phyloP scores from a whole-genome alignment of 2,888 invertebrate genomes.

The Drosophila algonquin region DNA sequence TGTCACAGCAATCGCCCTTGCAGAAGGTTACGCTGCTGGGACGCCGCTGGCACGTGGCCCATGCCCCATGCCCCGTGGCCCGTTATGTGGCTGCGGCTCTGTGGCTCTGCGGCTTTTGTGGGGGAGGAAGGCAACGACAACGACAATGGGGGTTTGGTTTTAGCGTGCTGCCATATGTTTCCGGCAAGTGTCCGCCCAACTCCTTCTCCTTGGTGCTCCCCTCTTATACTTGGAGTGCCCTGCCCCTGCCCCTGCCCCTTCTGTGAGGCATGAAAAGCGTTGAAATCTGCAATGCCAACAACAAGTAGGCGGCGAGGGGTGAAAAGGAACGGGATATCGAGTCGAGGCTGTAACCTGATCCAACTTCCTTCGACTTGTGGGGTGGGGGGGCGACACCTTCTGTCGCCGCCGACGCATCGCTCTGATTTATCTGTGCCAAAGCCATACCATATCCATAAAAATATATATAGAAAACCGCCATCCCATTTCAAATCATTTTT shows the following conservation, averaged over 20 bases:
- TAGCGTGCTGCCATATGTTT: constrained; percentile 76
- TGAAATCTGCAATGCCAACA: constrained; percentile 71
- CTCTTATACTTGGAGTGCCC: background rate
- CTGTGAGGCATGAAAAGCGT: constrained; percentile 60
- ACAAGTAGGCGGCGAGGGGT: constrained; percentile 42
- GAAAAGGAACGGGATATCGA: constrained; percentile 18
- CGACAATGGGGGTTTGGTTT: constrained; percentile 68
- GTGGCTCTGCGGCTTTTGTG: constrained; percentile 35
- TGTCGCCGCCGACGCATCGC: constrained; percentile 47
- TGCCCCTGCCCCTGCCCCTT: background rate
- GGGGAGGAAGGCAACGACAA: constrained; percentile 20
- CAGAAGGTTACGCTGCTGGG: constrained; percentile 68
- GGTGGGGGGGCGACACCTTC: constrained; percentile 49
- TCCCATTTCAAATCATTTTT: constrained; percentile 9
- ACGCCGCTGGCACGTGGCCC: constrained; percentile 55
- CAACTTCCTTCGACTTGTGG: constrained; percentile 30
- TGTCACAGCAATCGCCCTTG: constrained; percentile 37
- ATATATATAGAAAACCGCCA: constrained; percentile 41
- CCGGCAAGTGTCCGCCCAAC: constrained; percentile 70
- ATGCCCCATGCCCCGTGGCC: constrained; percentile 59
- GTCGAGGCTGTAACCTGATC: constrained; percentile 31
- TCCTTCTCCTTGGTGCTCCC: constrained; percentile 2
- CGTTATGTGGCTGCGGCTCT: constrained; percentile 68
- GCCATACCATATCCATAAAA: constrained; percentile 37
- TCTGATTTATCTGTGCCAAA: constrained; percentile 57